phyloP scores from a whole-genome alignment of 2,113 vertebrate species.

The Nanorana parkeri region DNA sequence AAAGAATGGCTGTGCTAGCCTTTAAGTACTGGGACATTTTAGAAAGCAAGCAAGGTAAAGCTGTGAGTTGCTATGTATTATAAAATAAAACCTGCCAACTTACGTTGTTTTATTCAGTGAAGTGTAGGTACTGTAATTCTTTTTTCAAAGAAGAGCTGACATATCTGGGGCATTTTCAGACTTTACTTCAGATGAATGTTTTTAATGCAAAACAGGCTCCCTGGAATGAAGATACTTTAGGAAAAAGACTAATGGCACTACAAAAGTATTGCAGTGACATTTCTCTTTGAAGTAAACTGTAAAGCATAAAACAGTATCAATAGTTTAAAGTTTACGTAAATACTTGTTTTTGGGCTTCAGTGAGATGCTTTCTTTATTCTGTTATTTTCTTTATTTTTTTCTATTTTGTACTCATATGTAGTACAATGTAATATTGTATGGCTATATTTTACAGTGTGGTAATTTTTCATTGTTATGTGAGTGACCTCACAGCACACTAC shows the following conservation, averaged over 20 bases:
- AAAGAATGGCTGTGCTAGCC: too few relatives aligned
- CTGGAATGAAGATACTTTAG: slow-evolving; percentile 24
- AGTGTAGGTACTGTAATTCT: slow-evolving; percentile 38
- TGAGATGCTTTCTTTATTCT: background rate
- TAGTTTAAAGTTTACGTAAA: background rate
- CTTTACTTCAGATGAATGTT: slow-evolving; percentile 31
- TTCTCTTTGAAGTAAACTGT: background rate
- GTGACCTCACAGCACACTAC: too few relatives aligned
- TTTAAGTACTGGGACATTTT: background rate
- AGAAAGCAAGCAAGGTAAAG: background rate
- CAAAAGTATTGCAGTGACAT: background rate
- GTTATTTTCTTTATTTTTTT: background rate
- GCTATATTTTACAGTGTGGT: too few relatives aligned
- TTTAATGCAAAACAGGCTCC: slow-evolving; percentile 17
- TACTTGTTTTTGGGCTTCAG: background rate
- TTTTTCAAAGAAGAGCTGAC: slow-evolving; percentile 34
- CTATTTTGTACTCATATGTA: too few relatives aligned
- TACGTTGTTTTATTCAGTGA: slow-evolving; percentile 15
- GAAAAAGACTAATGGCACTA: slow-evolving; percentile 23
- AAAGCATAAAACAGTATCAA: background rate
- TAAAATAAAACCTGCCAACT: slow-evolving; percentile 26
- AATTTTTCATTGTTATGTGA: too few relatives aligned
- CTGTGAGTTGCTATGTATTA: slow-evolving; percentile 23
- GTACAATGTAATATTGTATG: too few relatives aligned
- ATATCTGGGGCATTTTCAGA: slow-evolving; percentile 42